These are phyloP conservation scores for Arctia plantaginis DNA, from an alignment of 2,888 invertebrate genomes.

Conservation along the genomic window DNA sequence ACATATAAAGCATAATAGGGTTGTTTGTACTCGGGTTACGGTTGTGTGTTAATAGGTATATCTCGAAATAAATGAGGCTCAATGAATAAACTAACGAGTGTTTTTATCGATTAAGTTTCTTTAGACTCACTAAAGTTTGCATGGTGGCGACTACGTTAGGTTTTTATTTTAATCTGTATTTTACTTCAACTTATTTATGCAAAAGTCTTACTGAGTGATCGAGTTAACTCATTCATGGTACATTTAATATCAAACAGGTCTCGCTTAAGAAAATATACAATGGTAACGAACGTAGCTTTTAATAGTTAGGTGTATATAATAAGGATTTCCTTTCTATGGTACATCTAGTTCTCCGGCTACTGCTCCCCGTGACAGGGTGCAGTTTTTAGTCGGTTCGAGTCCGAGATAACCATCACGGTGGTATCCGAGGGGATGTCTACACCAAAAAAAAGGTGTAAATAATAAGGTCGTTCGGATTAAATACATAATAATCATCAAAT, in stretches of 20 bases:
- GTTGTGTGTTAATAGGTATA: background rate
- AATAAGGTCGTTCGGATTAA: too few relatives aligned
- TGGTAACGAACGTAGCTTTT: background rate
- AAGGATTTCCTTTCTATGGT: too few relatives aligned
- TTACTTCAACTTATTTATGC: background rate
- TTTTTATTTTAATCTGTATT: background rate
- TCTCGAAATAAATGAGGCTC: constrained; percentile 9
- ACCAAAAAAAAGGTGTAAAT: too few relatives aligned
- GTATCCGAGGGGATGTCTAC: too few relatives aligned
- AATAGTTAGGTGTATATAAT: too few relatives aligned
- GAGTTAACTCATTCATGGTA: background rate
- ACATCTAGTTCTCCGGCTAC: too few relatives aligned
- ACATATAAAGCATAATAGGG: constrained; percentile 19
- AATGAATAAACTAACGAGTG: background rate
- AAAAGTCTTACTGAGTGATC: background rate
- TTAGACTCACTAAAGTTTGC: background rate
- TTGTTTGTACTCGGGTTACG: constrained; percentile 17
- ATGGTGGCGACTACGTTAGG: background rate
- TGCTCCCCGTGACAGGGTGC: too few relatives aligned
- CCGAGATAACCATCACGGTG: too few relatives aligned
- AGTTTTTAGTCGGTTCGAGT: too few relatives aligned
- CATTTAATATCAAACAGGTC: background rate
- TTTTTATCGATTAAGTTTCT: background rate
- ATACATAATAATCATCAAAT: too few relatives aligned
- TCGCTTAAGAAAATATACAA: background rate